Evolutionary conservation across 2,113 vertebrate species (phyloP).

Genomic region (Chlorodrepanis virens): DNA sequence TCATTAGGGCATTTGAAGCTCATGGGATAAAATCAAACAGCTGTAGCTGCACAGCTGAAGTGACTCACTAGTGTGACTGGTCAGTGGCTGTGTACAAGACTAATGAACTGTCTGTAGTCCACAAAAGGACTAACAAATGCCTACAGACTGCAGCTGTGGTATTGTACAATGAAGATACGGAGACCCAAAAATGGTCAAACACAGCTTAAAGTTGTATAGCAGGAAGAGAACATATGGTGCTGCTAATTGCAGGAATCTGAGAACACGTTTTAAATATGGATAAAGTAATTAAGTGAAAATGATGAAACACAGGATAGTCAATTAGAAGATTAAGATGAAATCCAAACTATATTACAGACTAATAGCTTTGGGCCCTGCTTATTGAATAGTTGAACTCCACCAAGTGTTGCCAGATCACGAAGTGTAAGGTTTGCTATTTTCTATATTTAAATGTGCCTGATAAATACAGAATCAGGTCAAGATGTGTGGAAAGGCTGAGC

Average conservation of each 20-base stretch:
- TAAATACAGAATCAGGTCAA: neutral
- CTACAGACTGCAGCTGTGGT: neutral
- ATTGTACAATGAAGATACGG: neutral
- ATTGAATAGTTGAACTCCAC: neutral
- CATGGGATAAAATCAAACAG: neutral
- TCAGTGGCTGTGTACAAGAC: neutral
- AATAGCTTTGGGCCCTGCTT: neutral
- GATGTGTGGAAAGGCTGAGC: neutral
- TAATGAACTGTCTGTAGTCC: neutral
- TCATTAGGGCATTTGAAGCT: neutral
- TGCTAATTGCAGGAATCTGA: constrained; percentile 9
- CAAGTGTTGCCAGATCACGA: neutral
- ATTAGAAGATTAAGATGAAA: neutral
- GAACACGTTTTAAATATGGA: neutral
- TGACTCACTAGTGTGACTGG: neutral
- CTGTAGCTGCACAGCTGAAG: neutral
- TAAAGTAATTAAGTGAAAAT: constrained; percentile 29
- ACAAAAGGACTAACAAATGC: neutral
- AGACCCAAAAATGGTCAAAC: neutral
- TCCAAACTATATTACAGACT: neutral
- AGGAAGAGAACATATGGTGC: neutral
- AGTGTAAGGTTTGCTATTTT: neutral
- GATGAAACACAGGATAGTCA: neutral
- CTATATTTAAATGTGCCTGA: neutral
- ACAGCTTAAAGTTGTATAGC: neutral